A percentile compares a stretch with the other conserved stretches of the same genome.
Conservation (phyloP, 2,888 invertebrate genomes). For the Podabrus alpinus region DNA sequence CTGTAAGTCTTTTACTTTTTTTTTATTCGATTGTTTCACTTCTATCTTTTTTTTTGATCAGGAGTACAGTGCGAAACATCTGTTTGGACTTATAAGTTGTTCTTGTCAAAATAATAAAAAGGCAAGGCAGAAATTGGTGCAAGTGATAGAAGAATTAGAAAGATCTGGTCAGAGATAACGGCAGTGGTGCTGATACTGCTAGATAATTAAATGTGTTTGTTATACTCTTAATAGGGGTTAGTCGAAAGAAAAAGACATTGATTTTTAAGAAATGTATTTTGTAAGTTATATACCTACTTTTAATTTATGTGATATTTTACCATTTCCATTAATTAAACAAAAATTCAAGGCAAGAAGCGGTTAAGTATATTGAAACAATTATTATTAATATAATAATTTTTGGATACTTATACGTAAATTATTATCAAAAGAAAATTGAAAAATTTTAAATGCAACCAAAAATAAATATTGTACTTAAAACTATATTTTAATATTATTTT, state of each 20-base stretch:
- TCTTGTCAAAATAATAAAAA: slow-evolving; percentile 89
- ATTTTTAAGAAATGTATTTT: not conserved
- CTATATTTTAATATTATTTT: not conserved
- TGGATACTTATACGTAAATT: not conserved
- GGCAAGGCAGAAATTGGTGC: slow-evolving; percentile 76
- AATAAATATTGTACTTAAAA: not conserved
- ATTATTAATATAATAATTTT: not conserved
- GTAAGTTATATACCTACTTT: not conserved
- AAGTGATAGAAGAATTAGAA: slow-evolving; percentile 67
- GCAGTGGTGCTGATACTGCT: not conserved
- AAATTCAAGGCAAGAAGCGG: not conserved
- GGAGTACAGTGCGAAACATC: slow-evolving; percentile 90
- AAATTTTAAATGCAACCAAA: not conserved
- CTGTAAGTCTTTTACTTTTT: slow-evolving; percentile 55
- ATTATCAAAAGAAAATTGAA: not conserved
- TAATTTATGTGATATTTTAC: slow-evolving; percentile 3
- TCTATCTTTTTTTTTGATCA: slow-evolving; percentile 45
- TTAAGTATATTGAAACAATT: not conserved
- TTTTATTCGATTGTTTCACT: not conserved
- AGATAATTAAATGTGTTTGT: not conserved
- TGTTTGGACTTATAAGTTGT: slow-evolving; percentile 81
- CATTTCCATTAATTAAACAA: not conserved
- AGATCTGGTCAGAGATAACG: slow-evolving; percentile 36
- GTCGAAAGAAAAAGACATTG: not conserved
- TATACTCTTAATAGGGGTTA: not conserved